These are phyloP conservation scores for Rhinogobio ventralis DNA, from an alignment of 2,797 vertebrate species.

Conservation along the genomic window DNA sequence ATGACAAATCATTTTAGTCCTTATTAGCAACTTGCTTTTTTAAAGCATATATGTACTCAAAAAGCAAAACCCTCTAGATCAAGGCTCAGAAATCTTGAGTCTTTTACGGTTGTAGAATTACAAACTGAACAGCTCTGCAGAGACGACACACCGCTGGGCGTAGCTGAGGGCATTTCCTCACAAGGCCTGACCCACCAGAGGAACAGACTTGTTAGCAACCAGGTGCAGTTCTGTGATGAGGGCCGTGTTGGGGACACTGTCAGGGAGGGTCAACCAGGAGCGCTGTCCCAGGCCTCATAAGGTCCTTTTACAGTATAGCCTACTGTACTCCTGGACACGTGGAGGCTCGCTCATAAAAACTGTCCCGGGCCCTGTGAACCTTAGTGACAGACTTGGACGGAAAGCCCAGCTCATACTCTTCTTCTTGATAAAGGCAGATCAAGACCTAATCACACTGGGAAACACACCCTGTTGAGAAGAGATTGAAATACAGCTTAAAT, in stretches of 20 bases:
- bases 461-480: conserved; percentile 3
- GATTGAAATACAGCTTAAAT: conserved; percentile 15
- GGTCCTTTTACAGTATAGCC: background rate
- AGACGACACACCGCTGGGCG: conserved; percentile 72
- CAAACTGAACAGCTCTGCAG: conserved; percentile 66
- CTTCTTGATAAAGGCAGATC: background rate
- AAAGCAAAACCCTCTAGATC: background rate
- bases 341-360: background rate
- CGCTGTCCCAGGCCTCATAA: background rate
- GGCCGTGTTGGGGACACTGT: conserved; percentile 79
- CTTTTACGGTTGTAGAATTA: background rate
- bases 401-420: background rate
- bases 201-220: conserved; percentile 72
- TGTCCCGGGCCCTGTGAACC: conserved; percentile 1
- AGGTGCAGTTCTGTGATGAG: conserved; percentile 77
- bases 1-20: background rate
- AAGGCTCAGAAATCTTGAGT: background rate
- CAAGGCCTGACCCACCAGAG: conserved; percentile 73
- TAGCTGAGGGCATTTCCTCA: conserved; percentile 76
- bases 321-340: background rate
- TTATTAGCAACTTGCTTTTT: background rate
- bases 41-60: background rate
- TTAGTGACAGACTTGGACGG: background rate
- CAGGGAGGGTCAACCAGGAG: background rate
- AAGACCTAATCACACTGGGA: background rate